phyloP scores from a whole-genome alignment of 2,888 invertebrate genomes.

The Yponomeuta evonymella region DNA sequence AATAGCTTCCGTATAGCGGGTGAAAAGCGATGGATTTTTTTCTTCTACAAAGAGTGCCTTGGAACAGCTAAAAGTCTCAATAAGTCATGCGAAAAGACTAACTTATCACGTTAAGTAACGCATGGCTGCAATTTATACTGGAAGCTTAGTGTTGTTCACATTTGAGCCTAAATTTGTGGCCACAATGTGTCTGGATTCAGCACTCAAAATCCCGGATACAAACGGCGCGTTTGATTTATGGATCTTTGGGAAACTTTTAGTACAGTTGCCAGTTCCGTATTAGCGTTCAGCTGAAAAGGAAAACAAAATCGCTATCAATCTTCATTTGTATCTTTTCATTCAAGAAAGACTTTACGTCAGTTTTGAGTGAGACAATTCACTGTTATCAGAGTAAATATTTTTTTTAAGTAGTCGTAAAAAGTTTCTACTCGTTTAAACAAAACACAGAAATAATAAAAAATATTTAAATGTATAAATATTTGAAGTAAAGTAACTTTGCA shows the following conservation, averaged over 20 bases:
- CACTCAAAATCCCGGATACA: neutral
- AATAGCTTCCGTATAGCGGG: too few species aligned
- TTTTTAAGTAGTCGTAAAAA: too few species aligned
- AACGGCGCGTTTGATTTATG: constrained; percentile 6
- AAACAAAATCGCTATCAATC: neutral
- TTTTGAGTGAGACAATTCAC: neutral
- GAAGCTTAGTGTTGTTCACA: neutral
- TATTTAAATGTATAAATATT: too few species aligned
- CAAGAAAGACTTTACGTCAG: neutral
- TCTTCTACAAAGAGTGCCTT: neutral
- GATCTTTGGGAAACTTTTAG: neutral
- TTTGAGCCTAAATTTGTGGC: constrained; percentile 9
- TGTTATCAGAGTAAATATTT: too few species aligned
- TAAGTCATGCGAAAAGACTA: neutral
- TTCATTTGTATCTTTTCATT: neutral
- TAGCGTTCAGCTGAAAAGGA: neutral
- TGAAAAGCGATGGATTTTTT: too few species aligned
- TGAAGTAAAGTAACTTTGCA: too few species aligned
- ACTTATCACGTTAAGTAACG: neutral
- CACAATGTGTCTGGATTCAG: constrained; percentile 9
- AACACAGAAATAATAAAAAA: too few species aligned
- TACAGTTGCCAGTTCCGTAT: neutral
- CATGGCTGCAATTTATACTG: constrained; percentile 4
- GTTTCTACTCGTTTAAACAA: too few species aligned
- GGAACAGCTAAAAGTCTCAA: neutral